Conservation (phyloP, 1,140 invertebrate genomes). For the Lordiphosa clarofinis region DNA sequence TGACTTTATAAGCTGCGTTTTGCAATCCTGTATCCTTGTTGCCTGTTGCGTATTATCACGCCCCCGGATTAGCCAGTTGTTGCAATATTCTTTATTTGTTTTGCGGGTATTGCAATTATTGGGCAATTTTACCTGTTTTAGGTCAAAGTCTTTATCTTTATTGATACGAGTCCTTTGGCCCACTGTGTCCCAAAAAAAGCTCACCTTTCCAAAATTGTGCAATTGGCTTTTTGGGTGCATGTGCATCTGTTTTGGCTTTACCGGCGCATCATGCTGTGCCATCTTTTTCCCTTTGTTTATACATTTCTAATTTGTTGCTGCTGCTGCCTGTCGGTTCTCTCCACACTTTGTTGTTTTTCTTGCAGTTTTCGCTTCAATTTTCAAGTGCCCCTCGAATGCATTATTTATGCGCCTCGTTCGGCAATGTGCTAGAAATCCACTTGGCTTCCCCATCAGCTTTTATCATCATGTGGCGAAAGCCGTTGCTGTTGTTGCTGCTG, state of each 20-base stretch:
- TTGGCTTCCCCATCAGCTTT: conserved; percentile 36
- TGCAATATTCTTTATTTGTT: conserved; percentile 21
- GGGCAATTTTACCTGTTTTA: conserved; percentile 35
- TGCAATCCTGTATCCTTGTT: conserved; percentile 20
- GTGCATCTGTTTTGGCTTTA: conserved; percentile 19
- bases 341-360: conserved; percentile 39
- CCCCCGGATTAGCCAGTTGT: conserved; percentile 27
- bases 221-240: conserved; percentile 1
- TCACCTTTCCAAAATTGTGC: too few species aligned
- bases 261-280: conserved; percentile 25
- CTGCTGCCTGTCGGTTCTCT: conserved; percentile 10
- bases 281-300: conserved; percentile 25
- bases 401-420: conserved; percentile 66
- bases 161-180: conserved; percentile 7
- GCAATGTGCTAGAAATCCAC: conserved; percentile 68
- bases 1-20: conserved; percentile 65
- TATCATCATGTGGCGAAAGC: conserved; percentile 48
- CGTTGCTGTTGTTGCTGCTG: conserved; percentile 1
- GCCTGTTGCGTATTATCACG: conserved; percentile 44
- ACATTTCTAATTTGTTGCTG: conserved; percentile 43
- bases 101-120: conserved; percentile 47
- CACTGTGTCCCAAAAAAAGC: background rate
- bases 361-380: conserved; percentile 56
- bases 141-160: too few species aligned
- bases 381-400: conserved; percentile 62